A percentile compares a stretch with the other conserved stretches of the same genome.
Evolutionary conservation across 2,797 vertebrate genomes (phyloP).

Genomic region (Loris lydekkerianus): DNA sequence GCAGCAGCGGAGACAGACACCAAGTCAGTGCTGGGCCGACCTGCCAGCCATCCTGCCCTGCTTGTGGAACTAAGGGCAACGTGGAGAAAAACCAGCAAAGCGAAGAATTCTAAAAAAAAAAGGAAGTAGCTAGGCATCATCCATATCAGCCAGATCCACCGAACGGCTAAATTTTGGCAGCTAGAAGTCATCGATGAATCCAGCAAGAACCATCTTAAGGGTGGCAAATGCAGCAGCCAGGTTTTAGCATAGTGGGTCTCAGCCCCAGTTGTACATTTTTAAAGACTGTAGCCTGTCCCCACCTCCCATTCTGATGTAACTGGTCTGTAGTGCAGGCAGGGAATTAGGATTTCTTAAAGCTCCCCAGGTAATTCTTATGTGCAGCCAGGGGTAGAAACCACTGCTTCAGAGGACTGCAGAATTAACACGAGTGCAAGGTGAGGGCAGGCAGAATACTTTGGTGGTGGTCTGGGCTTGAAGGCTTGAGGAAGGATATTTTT

Average conservation of each 20-base stretch:
- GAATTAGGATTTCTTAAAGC: neutral
- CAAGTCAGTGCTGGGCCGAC: neutral
- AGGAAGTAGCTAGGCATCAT: neutral
- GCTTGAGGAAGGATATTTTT: constrained; percentile 13
- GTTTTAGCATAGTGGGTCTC: neutral
- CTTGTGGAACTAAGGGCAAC: neutral
- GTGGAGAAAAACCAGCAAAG: neutral
- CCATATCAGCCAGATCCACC: neutral
- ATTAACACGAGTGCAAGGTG: neutral
- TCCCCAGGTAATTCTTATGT: neutral
- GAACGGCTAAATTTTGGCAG: neutral
- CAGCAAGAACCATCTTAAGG: neutral
- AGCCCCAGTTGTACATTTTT: neutral
- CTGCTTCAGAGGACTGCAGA: neutral
- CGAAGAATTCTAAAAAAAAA: neutral
- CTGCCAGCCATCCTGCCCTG: neutral
- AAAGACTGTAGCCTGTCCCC: neutral
- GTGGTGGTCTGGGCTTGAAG: neutral
- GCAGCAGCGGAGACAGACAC: neutral
- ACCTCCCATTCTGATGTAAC: neutral
- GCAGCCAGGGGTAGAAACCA: constrained; percentile 32
- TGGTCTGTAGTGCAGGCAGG: neutral
- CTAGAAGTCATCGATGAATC: neutral
- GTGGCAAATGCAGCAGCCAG: neutral
- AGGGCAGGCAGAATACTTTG: neutral